A percentile compares a stretch with the other conserved stretches of the same genome.
phyloP scores from a whole-genome alignment of 2,797 vertebrate species.

The Danio tinwini region DNA sequence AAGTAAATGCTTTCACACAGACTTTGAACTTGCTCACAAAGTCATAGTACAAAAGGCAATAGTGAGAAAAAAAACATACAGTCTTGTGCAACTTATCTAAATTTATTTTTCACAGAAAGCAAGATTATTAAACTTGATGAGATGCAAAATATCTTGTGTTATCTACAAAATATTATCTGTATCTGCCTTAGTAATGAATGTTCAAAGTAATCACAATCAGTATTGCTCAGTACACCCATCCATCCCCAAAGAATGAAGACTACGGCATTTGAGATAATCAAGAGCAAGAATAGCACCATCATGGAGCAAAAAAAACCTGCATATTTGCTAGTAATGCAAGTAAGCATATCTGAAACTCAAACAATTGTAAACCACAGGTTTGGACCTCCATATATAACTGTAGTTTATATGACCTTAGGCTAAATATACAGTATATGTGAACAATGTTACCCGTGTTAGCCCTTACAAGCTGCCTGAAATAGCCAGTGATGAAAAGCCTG shows the following conservation, averaged over 20 bases:
- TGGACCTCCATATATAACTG: not conserved
- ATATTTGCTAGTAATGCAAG: not conserved
- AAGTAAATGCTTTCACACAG: not conserved
- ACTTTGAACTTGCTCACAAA: not conserved
- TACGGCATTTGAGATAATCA: not conserved
- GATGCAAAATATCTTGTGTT: not conserved
- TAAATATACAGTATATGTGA: not conserved
- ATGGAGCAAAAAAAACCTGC: not conserved
- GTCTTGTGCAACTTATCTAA: not conserved
- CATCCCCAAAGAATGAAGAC: not conserved
- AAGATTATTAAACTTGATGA: slow-evolving; percentile 3
- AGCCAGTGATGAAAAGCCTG: not conserved
- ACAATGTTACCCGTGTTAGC: not conserved
- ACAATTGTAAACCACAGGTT: not conserved
- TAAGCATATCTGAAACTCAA: not conserved
- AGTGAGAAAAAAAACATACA: not conserved
- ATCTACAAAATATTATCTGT: not conserved
- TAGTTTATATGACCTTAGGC: not conserved
- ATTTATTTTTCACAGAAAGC: not conserved
- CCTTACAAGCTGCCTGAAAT: not conserved
- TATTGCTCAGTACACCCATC: not conserved
- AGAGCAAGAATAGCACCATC: not conserved
- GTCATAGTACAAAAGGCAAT: not conserved
- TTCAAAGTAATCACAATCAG: too few species aligned
- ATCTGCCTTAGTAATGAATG: not conserved